phyloP scores from a whole-genome alignment of 2,113 vertebrate genomes.

The Pan paniscus region DNA sequence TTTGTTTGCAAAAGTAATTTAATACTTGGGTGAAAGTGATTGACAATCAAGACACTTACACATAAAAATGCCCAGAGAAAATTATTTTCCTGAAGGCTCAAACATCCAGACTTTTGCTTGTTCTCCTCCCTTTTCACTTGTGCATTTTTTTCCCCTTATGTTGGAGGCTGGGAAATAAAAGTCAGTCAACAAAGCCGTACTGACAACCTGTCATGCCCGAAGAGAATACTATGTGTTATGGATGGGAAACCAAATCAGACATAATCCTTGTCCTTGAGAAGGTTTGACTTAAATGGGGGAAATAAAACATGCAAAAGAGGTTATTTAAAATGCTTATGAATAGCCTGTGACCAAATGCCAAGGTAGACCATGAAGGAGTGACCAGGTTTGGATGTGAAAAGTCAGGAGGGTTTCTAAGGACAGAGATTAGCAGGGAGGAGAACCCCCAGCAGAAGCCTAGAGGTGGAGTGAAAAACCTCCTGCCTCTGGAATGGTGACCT shows the following conservation, averaged over 20 bases:
- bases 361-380: neutral
- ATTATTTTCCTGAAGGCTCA: neutral
- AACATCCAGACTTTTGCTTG: neutral
- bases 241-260: conserved; percentile 5
- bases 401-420: neutral
- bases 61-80: neutral
- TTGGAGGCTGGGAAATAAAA: neutral
- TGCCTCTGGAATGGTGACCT: neutral
- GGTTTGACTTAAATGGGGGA: conserved; percentile 18
- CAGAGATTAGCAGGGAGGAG: neutral
- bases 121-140: neutral
- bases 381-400: neutral
- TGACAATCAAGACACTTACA: neutral
- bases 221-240: neutral
- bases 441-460: neutral
- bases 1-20: conserved; percentile 20
- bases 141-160: neutral
- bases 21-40: neutral
- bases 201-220: neutral
- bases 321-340: neutral
- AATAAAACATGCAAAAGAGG: conserved; percentile 20
- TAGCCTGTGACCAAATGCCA: neutral
- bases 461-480: neutral
- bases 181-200: neutral
- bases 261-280: conserved; percentile 20